Percentiles rank a stretch among this genome's conserved stretches.
phyloP scores from a whole-genome alignment of 37 sponge, comb jelly and placozoan species.

The Lycopodina hypogea region DNA sequence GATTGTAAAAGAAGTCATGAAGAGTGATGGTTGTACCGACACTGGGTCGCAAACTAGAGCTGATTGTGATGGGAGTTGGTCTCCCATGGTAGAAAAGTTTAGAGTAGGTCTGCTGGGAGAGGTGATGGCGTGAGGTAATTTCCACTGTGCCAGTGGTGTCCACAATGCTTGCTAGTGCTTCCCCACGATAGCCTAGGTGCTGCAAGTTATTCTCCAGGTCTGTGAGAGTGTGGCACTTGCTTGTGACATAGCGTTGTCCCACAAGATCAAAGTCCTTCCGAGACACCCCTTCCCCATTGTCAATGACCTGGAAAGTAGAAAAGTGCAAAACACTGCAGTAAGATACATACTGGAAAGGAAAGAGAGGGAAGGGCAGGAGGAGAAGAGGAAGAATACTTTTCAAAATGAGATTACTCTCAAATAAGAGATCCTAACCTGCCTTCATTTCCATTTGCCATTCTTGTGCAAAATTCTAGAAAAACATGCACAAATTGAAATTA shows the following conservation, averaged over 20 bases:
- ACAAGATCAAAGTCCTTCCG: constrained; percentile 43
- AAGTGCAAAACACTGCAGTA: background rate
- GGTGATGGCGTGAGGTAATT: constrained; percentile 44
- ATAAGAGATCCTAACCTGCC: background rate
- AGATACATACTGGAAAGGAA: background rate
- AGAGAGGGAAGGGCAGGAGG: background rate
- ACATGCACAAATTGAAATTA: background rate
- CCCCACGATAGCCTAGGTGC: constrained; percentile 61
- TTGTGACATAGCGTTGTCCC: constrained; percentile 58
- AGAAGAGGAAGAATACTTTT: background rate
- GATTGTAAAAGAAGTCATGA: constrained; percentile 62
- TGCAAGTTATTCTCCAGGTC: constrained; percentile 28
- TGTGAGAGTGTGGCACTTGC: constrained; percentile 48
- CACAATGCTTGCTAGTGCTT: constrained; percentile 61
- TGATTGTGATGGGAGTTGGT: background rate
- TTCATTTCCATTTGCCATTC: background rate
- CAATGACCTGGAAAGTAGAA: constrained; percentile 34
- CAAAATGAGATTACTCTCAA: background rate
- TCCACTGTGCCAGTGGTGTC: constrained; percentile 56
- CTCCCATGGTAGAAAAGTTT: constrained; percentile 51
- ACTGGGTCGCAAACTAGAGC: constrained; percentile 7
- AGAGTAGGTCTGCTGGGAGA: constrained; percentile 44
- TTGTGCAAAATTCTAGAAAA: background rate
- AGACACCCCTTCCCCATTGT: constrained; percentile 66
- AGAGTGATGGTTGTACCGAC: constrained; percentile 67